Evolutionary conservation across 2,888 invertebrate genomes (phyloP).

Genomic region (Thymelicus sylvestris): DNA sequence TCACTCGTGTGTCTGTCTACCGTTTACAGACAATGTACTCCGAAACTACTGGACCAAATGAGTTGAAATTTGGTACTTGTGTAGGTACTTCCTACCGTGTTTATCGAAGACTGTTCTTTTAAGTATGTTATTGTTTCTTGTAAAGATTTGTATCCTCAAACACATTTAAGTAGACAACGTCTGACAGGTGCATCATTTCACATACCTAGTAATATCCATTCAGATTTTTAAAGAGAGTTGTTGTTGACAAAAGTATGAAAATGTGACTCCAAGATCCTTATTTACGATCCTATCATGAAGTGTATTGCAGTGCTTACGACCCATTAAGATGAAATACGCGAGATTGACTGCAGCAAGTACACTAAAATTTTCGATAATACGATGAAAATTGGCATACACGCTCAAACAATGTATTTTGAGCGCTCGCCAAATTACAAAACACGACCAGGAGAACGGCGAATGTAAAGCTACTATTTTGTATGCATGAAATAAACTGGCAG

Average conservation of each 20-base stretch:
- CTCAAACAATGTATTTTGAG: constrained; percentile 38
- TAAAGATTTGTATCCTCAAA: no score
- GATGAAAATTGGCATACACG: constrained; percentile 38
- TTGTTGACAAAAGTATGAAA: not conserved
- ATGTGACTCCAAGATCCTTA: not conserved
- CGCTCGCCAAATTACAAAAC: constrained; percentile 38
- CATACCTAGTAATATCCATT: not conserved
- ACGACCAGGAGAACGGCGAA: constrained; percentile 31
- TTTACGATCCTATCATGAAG: constrained; percentile 27
- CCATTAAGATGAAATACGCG: constrained; percentile 35
- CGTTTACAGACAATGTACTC: no score
- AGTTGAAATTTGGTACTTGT: no score
- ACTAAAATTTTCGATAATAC: constrained; percentile 38
- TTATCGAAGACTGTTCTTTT: no score
- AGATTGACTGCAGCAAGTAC: constrained; percentile 33
- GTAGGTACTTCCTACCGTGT: no score
- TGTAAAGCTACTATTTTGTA: constrained; percentile 37
- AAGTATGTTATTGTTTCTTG: no score
- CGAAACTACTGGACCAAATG: no score
- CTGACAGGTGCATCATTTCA: no score
- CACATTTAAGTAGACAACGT: no score
- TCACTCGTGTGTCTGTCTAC: no score
- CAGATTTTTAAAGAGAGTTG: not conserved
- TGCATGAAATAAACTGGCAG: constrained; percentile 36
- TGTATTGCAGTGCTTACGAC: constrained; percentile 31